Evolutionary conservation across 1,140 invertebrate species (phyloP).

Genomic region (Drusus annulatus): DNA sequence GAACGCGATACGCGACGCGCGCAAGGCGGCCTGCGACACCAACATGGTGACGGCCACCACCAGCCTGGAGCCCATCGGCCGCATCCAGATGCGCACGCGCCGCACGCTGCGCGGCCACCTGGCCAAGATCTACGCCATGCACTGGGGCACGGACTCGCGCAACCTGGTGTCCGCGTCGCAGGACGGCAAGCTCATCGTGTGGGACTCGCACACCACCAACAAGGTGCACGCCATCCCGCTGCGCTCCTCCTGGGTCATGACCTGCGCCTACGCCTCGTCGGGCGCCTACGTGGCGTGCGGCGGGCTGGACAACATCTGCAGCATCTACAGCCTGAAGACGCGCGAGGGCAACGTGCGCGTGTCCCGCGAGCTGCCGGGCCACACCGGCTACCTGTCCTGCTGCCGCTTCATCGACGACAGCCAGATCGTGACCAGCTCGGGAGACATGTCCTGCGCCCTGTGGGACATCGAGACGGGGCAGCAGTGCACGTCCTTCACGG

Average conservation of each 20-base stretch:
- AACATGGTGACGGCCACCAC: slow-evolving; percentile 89
- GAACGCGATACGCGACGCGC: slow-evolving; percentile 96
- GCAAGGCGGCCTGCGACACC: slow-evolving; percentile 94
- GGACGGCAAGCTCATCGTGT: slow-evolving; percentile 95
- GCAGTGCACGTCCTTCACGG: slow-evolving; percentile 93
- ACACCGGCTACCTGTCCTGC: slow-evolving; percentile 95
- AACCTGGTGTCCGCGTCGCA: slow-evolving; percentile 93
- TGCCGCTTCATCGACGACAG: slow-evolving; percentile 96
- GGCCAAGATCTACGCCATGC: slow-evolving; percentile 98
- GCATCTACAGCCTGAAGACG: slow-evolving; percentile 95
- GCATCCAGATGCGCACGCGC: slow-evolving; percentile 95
- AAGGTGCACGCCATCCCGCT: slow-evolving; percentile 96
- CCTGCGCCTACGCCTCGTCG: slow-evolving; percentile 95
- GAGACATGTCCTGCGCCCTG: slow-evolving; percentile 82
- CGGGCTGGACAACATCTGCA: slow-evolving; percentile 96
- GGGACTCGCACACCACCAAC: slow-evolving; percentile 96
- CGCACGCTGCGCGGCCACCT: slow-evolving; percentile 93
- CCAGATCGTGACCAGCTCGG: slow-evolving; percentile 75
- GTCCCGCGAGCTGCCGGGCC: slow-evolving; percentile 91
- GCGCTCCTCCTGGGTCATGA: slow-evolving; percentile 97
- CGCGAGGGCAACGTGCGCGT: slow-evolving; percentile 95
- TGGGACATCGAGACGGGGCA: slow-evolving; percentile 98
- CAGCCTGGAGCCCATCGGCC: slow-evolving; percentile 91
- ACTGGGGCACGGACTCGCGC: slow-evolving; percentile 94
- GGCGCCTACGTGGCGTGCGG: slow-evolving; percentile 95